A percentile compares a stretch with the other conserved stretches of the same genome.
These are phyloP conservation scores for Cephalopholis sonnerati DNA, from an alignment of 2,113 vertebrate genomes.

Conservation along the genomic window DNA sequence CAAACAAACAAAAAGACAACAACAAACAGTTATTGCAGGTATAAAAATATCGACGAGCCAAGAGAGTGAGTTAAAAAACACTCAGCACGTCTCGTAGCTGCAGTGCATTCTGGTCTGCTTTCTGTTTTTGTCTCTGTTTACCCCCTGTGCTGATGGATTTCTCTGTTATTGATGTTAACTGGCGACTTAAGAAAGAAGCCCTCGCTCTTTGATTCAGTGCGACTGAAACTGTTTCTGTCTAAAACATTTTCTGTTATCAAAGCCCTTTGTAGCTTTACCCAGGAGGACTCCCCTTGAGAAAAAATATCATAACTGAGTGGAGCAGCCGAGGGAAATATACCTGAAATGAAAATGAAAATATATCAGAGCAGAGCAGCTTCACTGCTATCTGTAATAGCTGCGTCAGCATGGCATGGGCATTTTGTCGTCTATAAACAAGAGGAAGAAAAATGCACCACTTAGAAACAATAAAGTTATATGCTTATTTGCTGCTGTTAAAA, in stretches of 20 bases:
- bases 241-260: neutral
- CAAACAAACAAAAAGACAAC: no score
- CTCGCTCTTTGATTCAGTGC: neutral
- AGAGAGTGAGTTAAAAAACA: neutral
- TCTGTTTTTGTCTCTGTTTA: neutral
- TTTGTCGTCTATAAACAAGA: neutral
- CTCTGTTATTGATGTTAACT: neutral
- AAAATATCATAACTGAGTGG: neutral
- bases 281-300: neutral
- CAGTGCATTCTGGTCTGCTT: neutral
- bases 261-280: neutral
- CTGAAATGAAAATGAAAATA: neutral
- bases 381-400: neutral
- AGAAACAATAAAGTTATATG: no score
- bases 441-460: no score
- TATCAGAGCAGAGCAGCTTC: slow-evolving; percentile 9
- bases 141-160: neutral
- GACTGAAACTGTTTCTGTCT: neutral
- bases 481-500: no score
- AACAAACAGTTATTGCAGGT: no score
- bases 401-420: neutral
- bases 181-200: neutral
- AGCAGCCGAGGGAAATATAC: neutral
- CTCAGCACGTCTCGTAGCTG: neutral
- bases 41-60: neutral